Base-by-base conservation (phyloP, 2,797 vertebrate species). In the Spea hammondii region DNA sequence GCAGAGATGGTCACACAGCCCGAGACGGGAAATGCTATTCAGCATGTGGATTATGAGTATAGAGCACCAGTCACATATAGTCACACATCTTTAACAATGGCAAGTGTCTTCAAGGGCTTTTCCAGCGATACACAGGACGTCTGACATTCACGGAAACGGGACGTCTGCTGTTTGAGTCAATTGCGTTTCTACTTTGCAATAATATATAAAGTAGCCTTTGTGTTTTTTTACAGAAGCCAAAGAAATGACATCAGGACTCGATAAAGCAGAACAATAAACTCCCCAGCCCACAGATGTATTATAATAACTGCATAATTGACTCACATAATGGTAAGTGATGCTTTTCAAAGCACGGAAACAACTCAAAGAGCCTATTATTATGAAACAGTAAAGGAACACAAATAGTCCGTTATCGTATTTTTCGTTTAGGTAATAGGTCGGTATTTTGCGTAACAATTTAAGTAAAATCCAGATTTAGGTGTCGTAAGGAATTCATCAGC, bases 231-330 rank as follows among this genome's bases (percentile, higher is more conserved):
- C 46, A 77, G 32, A 49, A 79, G 12, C 79, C 59, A 71, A 69
- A 85, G 85, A 85, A 57, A 48, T 82, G 74, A 83, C 51, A 84
- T 83, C 51, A 73, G 60, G 69, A 83, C 50, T 57, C 69, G 53
- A 80, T 54, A 83, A 57, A 8, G 82, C 67, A 84, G 4, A 0
- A 59, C 51, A 76, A 86, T 49, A 72, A 3, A 77, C 79, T 80
- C 82, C 66, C 65, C 9, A 60, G 44, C 78, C 55, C 73, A 83
- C 59, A 76, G 57, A n/a, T 82, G 73, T 0, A 0, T 53, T 75
- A 79, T 77, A 70, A 48, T 68, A 79, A 79, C 44, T 47, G 79
- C 79, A 80, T 76, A 0, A 70, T 65, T 74, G 55, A 83, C 70
- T 76, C 48, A 81, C 50, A 77, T 82, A 68, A 82, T 8, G 73